Evolutionary conservation across 2,113 vertebrate species (phyloP).

Genomic region (Uria aalge): DNA sequence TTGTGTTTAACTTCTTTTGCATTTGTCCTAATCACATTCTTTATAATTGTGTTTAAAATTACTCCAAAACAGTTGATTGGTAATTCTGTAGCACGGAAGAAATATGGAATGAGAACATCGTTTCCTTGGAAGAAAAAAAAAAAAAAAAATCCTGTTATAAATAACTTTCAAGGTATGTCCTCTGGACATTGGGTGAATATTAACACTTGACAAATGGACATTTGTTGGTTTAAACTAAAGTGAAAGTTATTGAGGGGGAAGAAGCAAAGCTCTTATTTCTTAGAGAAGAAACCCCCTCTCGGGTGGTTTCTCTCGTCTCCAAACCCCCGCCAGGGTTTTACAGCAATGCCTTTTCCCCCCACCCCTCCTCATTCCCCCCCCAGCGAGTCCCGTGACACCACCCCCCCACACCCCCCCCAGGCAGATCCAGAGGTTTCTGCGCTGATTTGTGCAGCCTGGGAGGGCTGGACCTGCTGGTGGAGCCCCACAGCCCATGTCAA

Average conservation of each 20-base stretch:
- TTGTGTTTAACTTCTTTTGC: conserved; percentile 65
- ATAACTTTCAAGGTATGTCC: conserved; percentile 72
- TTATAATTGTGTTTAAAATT: conserved; percentile 70
- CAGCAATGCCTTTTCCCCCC: not conserved
- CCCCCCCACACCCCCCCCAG: too few relatives aligned
- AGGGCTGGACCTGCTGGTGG: not conserved
- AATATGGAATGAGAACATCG: conserved; percentile 55
- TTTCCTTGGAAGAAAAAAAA: not conserved
- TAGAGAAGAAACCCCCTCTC: not conserved
- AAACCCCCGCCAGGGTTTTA: not conserved
- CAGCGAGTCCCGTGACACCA: not conserved
- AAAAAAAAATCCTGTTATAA: conserved; percentile 12
- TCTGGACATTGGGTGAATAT: conserved; percentile 65
- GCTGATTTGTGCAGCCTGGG: not conserved
- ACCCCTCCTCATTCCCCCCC: not conserved
- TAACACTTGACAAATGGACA: conserved; percentile 61
- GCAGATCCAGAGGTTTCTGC: not conserved
- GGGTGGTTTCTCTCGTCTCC: not conserved
- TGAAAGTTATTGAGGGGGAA: conserved; percentile 36
- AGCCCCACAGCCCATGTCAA: not conserved
- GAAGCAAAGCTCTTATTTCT: not conserved
- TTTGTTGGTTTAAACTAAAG: conserved; percentile 45
- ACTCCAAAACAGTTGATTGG: conserved; percentile 57
- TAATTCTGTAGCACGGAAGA: conserved; percentile 42
- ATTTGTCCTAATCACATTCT: conserved; percentile 58